Base-by-base conservation (phyloP, 2,888 invertebrate species). In the Tyria jacobaeae region DNA sequence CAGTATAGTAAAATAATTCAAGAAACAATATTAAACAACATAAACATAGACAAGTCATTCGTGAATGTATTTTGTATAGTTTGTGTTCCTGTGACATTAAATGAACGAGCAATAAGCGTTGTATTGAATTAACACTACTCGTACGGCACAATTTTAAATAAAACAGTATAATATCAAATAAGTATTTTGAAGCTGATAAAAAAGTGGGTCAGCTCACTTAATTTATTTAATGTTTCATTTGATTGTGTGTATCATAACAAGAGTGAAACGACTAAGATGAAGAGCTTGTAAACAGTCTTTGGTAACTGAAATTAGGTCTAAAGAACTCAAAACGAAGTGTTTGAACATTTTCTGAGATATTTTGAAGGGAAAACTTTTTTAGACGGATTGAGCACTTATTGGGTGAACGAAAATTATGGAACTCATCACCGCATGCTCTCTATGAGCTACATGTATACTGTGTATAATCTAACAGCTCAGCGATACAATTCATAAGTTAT, bases 111-210 rank as follows among this genome's bases (percentile, higher is more conserved):
- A 44, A 44, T 21, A 4, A 21, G 12, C 7, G 4, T 21, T 4
- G 12, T 4, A 10, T 12, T 4, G 9, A 44, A 44, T 10, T 3
- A 44, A 44, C 9, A 10, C 17, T 1, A 7, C 17, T 44, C 21
- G 41, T 44, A 44, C 15, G 39, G 15, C 0, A 39, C 6, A 17
- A 17, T 27, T 3, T 27, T 27, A 27, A 6, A 6, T 27, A 27
- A 27, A n/a, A n/a, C n/a, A n/a, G n/a, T n/a, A n/a, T n/a, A n/a
- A n/a, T n/a, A 2, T 17, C 2, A 39, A 9, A 10, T 0, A 49
- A 31, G 17, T 17, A 21, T 31, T n/a, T 34, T 17, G 50, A 31
- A 34, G 14, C 21, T 51, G 51, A 51, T 51, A 51, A 51, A 15
- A 24, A 51, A 51, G 35, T 51, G 15, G 35, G 35, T 51, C 35